These are phyloP conservation scores for Tigriopus californicus DNA, from an alignment of 2,888 invertebrate genomes.

Conservation along the genomic window DNA sequence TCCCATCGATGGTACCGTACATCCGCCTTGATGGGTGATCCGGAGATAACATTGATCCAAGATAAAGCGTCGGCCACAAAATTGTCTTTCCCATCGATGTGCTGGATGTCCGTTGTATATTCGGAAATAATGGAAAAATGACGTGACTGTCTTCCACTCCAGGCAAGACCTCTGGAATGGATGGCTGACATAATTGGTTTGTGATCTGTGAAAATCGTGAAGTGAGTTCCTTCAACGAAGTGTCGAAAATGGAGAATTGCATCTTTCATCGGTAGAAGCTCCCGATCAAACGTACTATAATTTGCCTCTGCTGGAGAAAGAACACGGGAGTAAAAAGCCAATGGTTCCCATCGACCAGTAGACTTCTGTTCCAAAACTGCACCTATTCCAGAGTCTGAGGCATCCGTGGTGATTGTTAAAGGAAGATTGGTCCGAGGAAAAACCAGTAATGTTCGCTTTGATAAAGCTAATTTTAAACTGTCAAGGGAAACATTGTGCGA, in stretches of 20 bases:
- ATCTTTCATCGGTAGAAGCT: not conserved
- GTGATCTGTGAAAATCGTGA: not conserved
- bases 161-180: too few relatives aligned
- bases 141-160: not conserved
- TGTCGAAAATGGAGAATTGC: not conserved
- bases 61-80: too few relatives aligned
- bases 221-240: not conserved
- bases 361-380: not conserved
- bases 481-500: not conserved
- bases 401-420: not conserved
- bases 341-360: not conserved
- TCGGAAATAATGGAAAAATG: not conserved
- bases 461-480: not conserved
- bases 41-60: too few relatives aligned
- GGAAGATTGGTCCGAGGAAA: not conserved
- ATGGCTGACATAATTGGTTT: too few relatives aligned
- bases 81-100: not conserved
- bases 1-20: too few relatives aligned
- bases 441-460: not conserved
- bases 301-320: not conserved
- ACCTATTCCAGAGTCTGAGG: not conserved
- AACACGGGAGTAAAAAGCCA: not conserved
- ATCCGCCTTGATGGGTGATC: too few relatives aligned
- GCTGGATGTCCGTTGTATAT: not conserved
- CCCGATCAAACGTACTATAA: not conserved